phyloP scores from a whole-genome alignment of 2,888 invertebrate genomes.

The Drosophila mulleri region DNA sequence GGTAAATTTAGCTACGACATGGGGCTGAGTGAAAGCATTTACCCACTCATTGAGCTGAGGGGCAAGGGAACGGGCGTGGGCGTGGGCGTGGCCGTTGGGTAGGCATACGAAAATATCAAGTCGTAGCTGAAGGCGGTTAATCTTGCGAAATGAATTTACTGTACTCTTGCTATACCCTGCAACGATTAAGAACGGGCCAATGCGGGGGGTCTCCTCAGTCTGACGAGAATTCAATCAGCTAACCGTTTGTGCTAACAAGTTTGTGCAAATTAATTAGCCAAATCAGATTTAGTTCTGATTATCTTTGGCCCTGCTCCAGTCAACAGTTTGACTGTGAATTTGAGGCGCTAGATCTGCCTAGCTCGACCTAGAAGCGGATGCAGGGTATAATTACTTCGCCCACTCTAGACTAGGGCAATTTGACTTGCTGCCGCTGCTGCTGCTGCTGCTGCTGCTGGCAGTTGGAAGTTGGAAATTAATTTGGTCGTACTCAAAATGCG shows the following conservation, averaged over 20 bases:
- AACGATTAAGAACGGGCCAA: background rate
- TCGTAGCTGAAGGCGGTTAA: conserved; percentile 30
- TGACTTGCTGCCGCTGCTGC: background rate
- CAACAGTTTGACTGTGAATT: background rate
- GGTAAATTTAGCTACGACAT: conserved; percentile 35
- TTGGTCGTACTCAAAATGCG: conserved; percentile 34
- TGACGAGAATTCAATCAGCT: background rate
- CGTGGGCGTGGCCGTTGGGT: background rate
- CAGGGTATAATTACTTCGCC: conserved; percentile 15
- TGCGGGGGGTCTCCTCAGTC: background rate
- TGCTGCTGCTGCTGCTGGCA: conserved; percentile 7
- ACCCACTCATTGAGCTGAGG: background rate
- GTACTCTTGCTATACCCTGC: conserved; percentile 13
- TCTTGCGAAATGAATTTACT: conserved; percentile 40
- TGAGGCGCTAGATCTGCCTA: background rate
- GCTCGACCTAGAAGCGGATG: background rate
- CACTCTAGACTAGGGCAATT: conserved; percentile 5
- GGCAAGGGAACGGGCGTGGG: too few relatives aligned
- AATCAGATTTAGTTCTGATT: background rate
- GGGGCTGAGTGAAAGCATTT: conserved; percentile 11
- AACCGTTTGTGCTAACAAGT: background rate
- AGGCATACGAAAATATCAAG: conserved; percentile 9
- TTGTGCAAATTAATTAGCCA: background rate
- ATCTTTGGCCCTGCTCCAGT: background rate
- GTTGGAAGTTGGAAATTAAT: conserved; percentile 40